phyloP scores from a whole-genome alignment of 1,140 invertebrate genomes.

The Drosophila nannoptera region DNA sequence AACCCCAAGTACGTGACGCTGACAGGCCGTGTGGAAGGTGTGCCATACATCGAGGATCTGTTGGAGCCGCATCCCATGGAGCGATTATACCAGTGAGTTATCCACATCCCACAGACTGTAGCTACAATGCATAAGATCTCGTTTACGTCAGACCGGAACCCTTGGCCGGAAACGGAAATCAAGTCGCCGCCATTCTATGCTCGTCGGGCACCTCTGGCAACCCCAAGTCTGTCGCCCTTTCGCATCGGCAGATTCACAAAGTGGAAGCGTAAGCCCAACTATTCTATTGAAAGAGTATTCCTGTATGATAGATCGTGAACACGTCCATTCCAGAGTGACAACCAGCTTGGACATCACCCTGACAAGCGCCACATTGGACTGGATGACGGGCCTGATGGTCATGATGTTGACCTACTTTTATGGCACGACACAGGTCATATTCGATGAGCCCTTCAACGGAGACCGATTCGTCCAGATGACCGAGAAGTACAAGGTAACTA shows the following conservation, averaged over 20 bases:
- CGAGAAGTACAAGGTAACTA: constrained; percentile 50
- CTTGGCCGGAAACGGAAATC: constrained; percentile 24
- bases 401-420: constrained; percentile 41
- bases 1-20: constrained; percentile 52
- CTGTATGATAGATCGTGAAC: not conserved
- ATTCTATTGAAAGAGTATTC: no score
- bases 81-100: constrained; percentile 44
- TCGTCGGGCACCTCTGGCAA: constrained; percentile 88
- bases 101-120: not conserved
- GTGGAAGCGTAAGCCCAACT: constrained; percentile 28
- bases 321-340: constrained; percentile 23
- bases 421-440: constrained; percentile 49
- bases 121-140: not conserved
- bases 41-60: constrained; percentile 48
- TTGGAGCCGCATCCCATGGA: constrained; percentile 48
- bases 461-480: constrained; percentile 29
- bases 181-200: constrained; percentile 72
- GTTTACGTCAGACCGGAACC: not conserved
- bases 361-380: constrained; percentile 53
- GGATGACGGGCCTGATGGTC: constrained; percentile 55
- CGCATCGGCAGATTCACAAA: constrained; percentile 61
- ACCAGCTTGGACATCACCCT: constrained; percentile 42
- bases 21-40: constrained; percentile 58
- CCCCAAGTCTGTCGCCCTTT: constrained; percentile 88
- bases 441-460: constrained; percentile 48